Percentiles rank a stretch among this genome's conserved stretches.
Evolutionary conservation across 2,888 invertebrate species (phyloP).

Genomic region (Agrochola circellaris): DNA sequence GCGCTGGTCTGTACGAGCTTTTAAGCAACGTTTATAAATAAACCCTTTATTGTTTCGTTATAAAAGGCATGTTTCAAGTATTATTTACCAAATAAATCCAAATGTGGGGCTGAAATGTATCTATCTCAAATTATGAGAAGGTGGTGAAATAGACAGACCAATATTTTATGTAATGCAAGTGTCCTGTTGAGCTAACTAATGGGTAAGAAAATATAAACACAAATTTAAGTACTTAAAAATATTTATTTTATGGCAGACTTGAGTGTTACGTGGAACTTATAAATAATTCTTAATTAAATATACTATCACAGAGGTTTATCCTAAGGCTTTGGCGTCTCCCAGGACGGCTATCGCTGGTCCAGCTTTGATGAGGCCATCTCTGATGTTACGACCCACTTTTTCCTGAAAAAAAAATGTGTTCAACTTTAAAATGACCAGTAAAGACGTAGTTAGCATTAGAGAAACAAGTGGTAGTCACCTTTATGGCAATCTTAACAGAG

Average conservation of each 20-base stretch:
- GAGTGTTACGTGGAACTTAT: conserved; percentile 45
- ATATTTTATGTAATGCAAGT: not conserved
- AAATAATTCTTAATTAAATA: conserved; percentile 13
- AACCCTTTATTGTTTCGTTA: no score
- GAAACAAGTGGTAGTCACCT: not conserved
- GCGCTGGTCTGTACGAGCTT: no score
- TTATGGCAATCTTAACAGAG: not conserved
- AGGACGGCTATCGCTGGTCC: conserved; percentile 77
- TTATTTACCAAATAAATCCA: no score
- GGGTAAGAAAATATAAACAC: not conserved
- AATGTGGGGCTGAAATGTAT: no score
- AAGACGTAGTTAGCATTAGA: not conserved
- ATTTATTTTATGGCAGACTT: conserved; percentile 38
- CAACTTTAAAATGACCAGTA: not conserved
- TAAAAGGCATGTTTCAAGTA: no score
- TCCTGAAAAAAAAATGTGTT: conserved; percentile 65
- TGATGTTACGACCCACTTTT: conserved; percentile 72
- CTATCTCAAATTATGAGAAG: not conserved
- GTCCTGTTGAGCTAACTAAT: not conserved
- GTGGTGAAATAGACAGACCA: not conserved
- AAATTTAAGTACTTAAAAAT: conserved; percentile 24
- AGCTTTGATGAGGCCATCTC: conserved; percentile 77
- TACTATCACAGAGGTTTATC: conserved; percentile 27
- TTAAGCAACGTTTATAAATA: no score
- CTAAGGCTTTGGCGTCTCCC: conserved; percentile 69